Conservation (phyloP, 92 coral and sea anemone genomes). For the Parazoanthus darwini region DNA sequence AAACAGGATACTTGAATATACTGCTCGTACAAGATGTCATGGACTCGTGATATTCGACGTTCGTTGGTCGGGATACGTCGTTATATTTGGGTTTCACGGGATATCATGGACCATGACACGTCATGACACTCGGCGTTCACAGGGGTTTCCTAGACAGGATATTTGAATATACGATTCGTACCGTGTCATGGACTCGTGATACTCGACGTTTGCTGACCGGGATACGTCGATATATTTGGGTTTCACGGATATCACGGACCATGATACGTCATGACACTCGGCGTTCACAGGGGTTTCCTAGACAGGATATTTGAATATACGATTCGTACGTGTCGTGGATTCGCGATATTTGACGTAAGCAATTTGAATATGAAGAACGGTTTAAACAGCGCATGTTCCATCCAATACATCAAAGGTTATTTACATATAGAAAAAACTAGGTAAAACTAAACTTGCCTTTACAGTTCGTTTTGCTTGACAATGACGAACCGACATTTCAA, state of each 20-base stretch:
- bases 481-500: conserved; percentile 33
- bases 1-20: background rate
- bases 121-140: conserved; percentile 1
- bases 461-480: conserved; percentile 33
- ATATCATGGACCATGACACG: background rate
- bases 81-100: no score
- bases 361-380: conserved; percentile 15
- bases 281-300: conserved; percentile 6
- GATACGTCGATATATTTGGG: no score
- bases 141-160: conserved; percentile 1
- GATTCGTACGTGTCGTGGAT: conserved; percentile 6
- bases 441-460: conserved; percentile 31
- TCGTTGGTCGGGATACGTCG: no score
- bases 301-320: background rate
- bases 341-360: conserved; percentile 31
- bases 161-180: background rate
- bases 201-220: conserved; percentile 4
- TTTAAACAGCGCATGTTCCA: conserved; percentile 15
- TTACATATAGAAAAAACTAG: conserved; percentile 3
- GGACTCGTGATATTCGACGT: conserved; percentile 1
- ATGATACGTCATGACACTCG: background rate
- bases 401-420: conserved; percentile 1
- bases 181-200: conserved; percentile 16
- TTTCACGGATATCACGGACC: background rate
- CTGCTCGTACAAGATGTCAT: background rate